Evolutionary conservation across 2,888 invertebrate genomes (phyloP).

Genomic region (Mimachlamys varia): DNA sequence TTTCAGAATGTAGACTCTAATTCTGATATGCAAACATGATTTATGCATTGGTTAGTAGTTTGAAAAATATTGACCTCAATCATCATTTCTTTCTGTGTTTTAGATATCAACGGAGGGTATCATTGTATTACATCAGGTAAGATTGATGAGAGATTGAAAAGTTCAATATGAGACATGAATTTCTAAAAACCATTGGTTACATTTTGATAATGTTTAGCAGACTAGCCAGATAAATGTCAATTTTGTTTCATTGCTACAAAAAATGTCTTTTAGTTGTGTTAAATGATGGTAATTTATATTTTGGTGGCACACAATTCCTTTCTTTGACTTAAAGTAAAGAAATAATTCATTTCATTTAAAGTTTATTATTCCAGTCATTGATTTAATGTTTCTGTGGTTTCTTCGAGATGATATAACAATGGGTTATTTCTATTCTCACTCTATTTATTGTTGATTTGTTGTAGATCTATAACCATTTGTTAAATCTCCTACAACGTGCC

Average conservation of each 20-base stretch:
- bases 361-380: not conserved
- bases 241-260: too few relatives aligned
- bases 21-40: not conserved
- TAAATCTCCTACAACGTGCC: conserved; percentile 88
- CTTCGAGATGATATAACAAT: not conserved
- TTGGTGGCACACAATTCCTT: not conserved
- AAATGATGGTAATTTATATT: not conserved
- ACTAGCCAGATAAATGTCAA: too few relatives aligned
- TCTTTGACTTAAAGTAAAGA: not conserved
- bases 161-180: not conserved
- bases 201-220: too few relatives aligned
- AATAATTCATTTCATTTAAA: not conserved
- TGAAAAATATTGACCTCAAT: not conserved
- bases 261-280: too few relatives aligned
- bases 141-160: conserved; percentile 77
- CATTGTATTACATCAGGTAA: conserved; percentile 84
- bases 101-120: conserved; percentile 85
- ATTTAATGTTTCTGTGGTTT: not conserved
- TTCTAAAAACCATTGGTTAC: too few relatives aligned
- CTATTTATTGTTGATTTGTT: conserved; percentile 40
- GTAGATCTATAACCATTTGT: conserved; percentile 80
- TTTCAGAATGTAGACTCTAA: not conserved
- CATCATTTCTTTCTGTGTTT: conserved; percentile 49
- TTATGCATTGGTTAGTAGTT: too few relatives aligned
- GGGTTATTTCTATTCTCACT: not conserved